Evolutionary conservation across 2,888 invertebrate species (phyloP).

Genomic region (Salticus scenicus): DNA sequence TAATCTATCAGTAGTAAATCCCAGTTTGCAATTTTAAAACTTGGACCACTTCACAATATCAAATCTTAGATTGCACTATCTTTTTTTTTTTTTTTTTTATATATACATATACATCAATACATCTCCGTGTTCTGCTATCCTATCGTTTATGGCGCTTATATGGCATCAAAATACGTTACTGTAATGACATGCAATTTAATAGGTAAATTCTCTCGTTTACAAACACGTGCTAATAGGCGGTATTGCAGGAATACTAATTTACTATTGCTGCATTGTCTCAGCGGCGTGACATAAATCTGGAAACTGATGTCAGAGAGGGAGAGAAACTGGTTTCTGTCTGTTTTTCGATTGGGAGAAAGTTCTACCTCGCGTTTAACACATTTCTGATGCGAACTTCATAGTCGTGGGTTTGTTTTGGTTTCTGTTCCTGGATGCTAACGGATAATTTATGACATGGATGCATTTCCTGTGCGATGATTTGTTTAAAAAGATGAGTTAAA

Average conservation of each 20-base stretch:
- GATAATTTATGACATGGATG: neutral
- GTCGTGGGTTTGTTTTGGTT: neutral
- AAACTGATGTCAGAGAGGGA: neutral
- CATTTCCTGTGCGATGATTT: neutral
- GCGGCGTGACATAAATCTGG: conserved; percentile 3
- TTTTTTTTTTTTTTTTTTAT: too few species aligned
- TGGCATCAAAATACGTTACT: too few species aligned
- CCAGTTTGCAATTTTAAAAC: too few species aligned
- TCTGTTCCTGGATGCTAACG: neutral
- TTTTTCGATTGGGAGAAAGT: neutral
- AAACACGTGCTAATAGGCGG: neutral
- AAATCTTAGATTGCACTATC: too few species aligned
- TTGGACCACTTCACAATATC: too few species aligned
- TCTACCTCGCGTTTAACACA: neutral
- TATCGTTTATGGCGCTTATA: too few species aligned
- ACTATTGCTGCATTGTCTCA: conserved; percentile 3
- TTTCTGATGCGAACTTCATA: neutral
- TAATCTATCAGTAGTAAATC: too few species aligned
- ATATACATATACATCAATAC: too few species aligned
- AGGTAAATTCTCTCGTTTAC: neutral
- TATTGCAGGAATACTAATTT: neutral
- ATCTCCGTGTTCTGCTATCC: too few species aligned
- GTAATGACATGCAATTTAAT: neutral
- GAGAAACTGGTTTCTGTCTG: neutral
- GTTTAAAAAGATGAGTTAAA: neutral